phyloP scores from a whole-genome alignment of 2,797 vertebrate genomes.

The Rhinatrema bivittatum region DNA sequence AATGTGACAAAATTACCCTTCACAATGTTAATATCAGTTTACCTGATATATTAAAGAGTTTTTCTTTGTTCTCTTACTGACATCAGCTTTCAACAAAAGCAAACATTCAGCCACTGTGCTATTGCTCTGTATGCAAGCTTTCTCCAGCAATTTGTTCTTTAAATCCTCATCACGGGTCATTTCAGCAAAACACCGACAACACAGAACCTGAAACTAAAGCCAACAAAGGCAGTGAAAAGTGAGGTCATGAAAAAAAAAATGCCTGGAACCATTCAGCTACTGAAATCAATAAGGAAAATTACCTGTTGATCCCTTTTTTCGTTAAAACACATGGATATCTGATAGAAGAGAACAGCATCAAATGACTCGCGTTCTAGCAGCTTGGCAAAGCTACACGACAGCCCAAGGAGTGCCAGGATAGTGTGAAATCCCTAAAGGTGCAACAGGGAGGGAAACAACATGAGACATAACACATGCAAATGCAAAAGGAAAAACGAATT shows the following conservation, averaged over 20 bases:
- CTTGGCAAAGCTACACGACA: slow-evolving; percentile 69
- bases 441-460: too few relatives aligned
- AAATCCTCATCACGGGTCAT: slow-evolving; percentile 68
- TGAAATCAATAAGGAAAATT: slow-evolving; percentile 7
- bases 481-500: not conserved
- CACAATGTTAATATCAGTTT: not conserved
- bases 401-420: slow-evolving; percentile 69
- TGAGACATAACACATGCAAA: too few relatives aligned
- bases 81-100: slow-evolving; percentile 79
- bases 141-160: slow-evolving; percentile 74
- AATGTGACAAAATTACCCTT: not conserved
- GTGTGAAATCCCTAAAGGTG: slow-evolving; percentile 68
- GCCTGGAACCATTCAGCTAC: not conserved
- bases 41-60: slow-evolving; percentile 88
- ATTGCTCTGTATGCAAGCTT: slow-evolving; percentile 74
- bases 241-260: not conserved
- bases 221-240: slow-evolving; percentile 15
- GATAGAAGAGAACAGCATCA: slow-evolving; percentile 77
- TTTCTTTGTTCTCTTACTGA: slow-evolving; percentile 72
- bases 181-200: slow-evolving; percentile 80
- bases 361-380: slow-evolving; percentile 75
- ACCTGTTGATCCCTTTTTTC: slow-evolving; percentile 64
- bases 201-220: slow-evolving; percentile 69
- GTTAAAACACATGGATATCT: slow-evolving; percentile 59
- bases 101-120: slow-evolving; percentile 78